A percentile compares a stretch with the other conserved stretches of the same genome.
phyloP scores from a whole-genome alignment of 2,113 vertebrate genomes.

The Cromileptes altivelis region DNA sequence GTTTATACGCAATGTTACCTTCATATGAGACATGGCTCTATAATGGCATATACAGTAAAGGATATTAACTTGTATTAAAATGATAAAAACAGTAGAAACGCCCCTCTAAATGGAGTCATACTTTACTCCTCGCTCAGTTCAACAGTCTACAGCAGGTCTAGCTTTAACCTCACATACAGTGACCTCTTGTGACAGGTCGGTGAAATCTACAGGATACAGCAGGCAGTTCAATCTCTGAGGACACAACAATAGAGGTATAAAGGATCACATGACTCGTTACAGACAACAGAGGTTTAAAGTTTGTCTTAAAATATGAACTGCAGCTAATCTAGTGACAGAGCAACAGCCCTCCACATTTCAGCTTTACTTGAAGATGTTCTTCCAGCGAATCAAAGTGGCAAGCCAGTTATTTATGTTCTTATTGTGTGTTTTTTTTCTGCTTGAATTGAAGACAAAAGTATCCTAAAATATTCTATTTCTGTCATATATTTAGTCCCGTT shows the following conservation, averaged over 20 bases:
- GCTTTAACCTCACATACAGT: conserved; percentile 9
- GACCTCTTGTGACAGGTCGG: conserved; percentile 35
- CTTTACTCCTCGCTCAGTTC: not conserved
- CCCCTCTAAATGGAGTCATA: not conserved
- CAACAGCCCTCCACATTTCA: not conserved
- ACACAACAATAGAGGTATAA: not conserved
- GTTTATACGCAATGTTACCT: not conserved
- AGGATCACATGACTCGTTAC: not conserved
- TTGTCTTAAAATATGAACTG: not conserved
- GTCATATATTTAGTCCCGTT: not conserved
- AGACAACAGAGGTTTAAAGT: not conserved
- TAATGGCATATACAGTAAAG: not conserved
- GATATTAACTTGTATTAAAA: not conserved
- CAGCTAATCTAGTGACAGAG: not conserved
- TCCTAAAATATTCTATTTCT: not conserved
- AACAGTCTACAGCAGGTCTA: not conserved
- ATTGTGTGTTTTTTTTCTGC: not conserved
- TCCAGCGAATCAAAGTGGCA: not conserved
- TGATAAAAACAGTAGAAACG: not conserved
- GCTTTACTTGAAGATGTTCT: not conserved
- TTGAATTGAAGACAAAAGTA: not conserved
- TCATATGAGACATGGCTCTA: not conserved
- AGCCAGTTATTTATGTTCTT: not conserved
- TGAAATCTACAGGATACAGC: not conserved
- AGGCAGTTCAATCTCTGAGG: not conserved